Conservation (phyloP, 2,113 vertebrate genomes). For the Labeo catla region DNA sequence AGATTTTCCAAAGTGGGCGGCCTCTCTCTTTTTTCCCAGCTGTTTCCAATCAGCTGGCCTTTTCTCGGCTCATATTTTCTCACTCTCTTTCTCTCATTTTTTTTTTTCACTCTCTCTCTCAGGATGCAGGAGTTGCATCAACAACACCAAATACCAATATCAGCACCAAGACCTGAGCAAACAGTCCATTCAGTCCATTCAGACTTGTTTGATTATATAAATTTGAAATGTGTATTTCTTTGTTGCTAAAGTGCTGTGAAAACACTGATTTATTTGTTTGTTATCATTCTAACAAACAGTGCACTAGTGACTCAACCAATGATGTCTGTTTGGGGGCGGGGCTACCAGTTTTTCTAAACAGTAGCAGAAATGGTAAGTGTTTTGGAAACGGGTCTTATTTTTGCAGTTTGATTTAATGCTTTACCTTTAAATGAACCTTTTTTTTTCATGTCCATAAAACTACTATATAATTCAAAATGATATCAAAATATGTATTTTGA, state of each 20-base stretch:
- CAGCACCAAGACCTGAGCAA: not conserved
- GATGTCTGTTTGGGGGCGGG: not conserved
- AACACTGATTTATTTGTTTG: not conserved
- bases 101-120: constrained; percentile 55
- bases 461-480: no score
- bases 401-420: no score
- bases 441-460: no score
- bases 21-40: constrained; percentile 77
- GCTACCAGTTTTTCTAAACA: not conserved
- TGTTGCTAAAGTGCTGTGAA: not conserved
- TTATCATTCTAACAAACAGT: not conserved
- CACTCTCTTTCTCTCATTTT: not conserved
- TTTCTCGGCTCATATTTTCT: constrained; percentile 61
- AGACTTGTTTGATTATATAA: not conserved
- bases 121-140: constrained; percentile 26
- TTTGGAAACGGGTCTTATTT: no score
- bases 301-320: not conserved
- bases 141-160: not conserved
- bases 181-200: not conserved
- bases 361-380: no score
- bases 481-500: no score
- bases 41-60: constrained; percentile 80
- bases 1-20: constrained; percentile 74
- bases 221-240: not conserved
- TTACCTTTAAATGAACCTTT: no score